Base-by-base conservation (phyloP, 2,888 invertebrate genomes). In the Hirtodrosophila confusa region DNA sequence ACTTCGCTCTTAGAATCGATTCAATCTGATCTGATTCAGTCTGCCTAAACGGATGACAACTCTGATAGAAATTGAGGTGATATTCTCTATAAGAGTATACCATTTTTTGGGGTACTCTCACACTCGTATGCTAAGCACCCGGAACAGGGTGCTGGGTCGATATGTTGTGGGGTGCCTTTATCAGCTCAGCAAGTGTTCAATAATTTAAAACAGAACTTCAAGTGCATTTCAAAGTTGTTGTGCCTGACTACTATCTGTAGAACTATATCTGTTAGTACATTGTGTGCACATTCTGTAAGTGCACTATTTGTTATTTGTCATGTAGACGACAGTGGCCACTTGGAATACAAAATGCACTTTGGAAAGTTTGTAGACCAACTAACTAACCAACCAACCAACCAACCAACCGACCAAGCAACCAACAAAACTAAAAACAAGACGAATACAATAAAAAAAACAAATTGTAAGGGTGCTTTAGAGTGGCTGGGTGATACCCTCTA, bases 221-320 rank as follows among this genome's bases (percentile, higher is more conserved):
- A 82, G 82, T 85, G 82, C 82, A 85, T 87, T 82, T 85, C 73
- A 80, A 75, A 85, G 75, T 80, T 84, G 68, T 62, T 41, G 50
- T 33, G 37, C 45, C 10, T 29, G 29, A 41, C 48, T 33, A 12
- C 60, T 78, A 75, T 70, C 75, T 63, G 36, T 41, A 40, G 9
- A 39, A 56, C 31, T 65, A 63, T 69, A 63, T 58, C 62, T 62
- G 68, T 66, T 66, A 27, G 55, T 55, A 79, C 66, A 69, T 61
- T 72, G 61, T 72, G 60, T 64, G 74, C 60, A 58, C 65, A 68
- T 68, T 57, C 61, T 66, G 63, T 69, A 76, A 79, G 79, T 82
- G 87, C 65, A 58, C 66, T 82, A 74, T 72, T 86, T 84, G 87
- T 67, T 73, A 60, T 84, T 69, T 78, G 73, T 67, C 75, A 57